Conservation (phyloP, 2,888 invertebrate species). For the Acanthosepion pharaonis region DNA sequence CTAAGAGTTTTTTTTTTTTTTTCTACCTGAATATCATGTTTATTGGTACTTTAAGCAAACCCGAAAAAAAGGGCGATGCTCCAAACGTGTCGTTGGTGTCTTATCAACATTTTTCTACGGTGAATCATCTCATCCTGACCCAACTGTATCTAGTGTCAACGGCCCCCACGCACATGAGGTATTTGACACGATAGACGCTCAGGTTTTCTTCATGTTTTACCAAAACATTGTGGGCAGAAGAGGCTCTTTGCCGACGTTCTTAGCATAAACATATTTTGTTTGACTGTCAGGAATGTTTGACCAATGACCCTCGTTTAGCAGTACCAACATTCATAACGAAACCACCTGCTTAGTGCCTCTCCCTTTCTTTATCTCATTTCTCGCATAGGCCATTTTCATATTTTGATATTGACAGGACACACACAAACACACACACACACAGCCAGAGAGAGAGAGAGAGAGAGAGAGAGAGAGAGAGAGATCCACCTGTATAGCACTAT, state of each 20-base stretch:
- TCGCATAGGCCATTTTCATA: too few species aligned
- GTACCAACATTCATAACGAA: not conserved
- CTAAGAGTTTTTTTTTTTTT: not conserved
- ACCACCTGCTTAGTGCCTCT: not conserved
- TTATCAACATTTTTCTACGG: not conserved
- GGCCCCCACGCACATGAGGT: not conserved
- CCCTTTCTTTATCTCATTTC: too few species aligned
- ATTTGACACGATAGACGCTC: not conserved
- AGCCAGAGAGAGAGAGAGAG: too few species aligned
- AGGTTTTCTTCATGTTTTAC: too few species aligned
- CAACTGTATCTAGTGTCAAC: not conserved
- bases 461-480: too few species aligned
- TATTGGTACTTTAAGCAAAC: not conserved
- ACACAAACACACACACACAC: too few species aligned
- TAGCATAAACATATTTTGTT: not conserved
- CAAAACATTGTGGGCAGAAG: not conserved
- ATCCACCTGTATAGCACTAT: too few species aligned
- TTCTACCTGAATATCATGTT: not conserved
- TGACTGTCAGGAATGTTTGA: not conserved
- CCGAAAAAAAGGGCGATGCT: not conserved
- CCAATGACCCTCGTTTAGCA: not conserved
- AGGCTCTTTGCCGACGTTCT: not conserved
- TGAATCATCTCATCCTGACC: not conserved
- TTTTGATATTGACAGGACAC: too few species aligned
- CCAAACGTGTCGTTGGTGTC: not conserved